A percentile compares a stretch with the other conserved stretches of the same genome.
These are phyloP conservation scores for Theocolax elegans DNA, from an alignment of 1,140 invertebrate species.

Conservation along the genomic window DNA sequence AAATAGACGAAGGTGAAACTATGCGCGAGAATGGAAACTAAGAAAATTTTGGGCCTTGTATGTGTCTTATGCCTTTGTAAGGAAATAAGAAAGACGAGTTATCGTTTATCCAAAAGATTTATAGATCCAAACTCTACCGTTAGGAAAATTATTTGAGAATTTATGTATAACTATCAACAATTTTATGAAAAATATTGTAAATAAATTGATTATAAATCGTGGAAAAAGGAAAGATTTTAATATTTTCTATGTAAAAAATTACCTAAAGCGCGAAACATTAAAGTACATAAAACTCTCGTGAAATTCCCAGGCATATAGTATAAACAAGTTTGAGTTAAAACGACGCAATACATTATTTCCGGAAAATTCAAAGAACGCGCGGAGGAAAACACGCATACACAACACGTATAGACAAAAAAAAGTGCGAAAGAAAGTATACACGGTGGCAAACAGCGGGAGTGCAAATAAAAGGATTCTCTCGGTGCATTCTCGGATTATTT, in stretches of 20 bases:
- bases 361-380: slow-evolving; percentile 5
- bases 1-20: too few species aligned
- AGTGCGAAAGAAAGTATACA: background rate
- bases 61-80: too few species aligned
- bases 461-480: slow-evolving; percentile 1
- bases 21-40: too few species aligned
- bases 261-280: background rate
- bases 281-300: background rate
- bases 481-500: slow-evolving; percentile 16
- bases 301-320: background rate
- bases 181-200: too few species aligned
- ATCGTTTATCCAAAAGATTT: too few species aligned
- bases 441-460: background rate
- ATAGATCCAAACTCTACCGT: too few species aligned
- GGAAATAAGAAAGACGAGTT: too few species aligned
- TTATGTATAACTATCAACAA: too few species aligned
- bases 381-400: background rate
- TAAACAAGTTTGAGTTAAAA: slow-evolving; percentile 6
- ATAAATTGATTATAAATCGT: too few species aligned
- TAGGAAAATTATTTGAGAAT: too few species aligned
- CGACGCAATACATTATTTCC: slow-evolving; percentile 9
- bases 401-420: background rate
- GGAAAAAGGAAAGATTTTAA: slow-evolving; percentile 25
- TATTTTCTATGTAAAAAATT: background rate
- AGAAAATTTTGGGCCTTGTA: too few species aligned